These are phyloP conservation scores for Graptemys geographica DNA, from an alignment of 2,797 vertebrate genomes.

Conservation along the genomic window DNA sequence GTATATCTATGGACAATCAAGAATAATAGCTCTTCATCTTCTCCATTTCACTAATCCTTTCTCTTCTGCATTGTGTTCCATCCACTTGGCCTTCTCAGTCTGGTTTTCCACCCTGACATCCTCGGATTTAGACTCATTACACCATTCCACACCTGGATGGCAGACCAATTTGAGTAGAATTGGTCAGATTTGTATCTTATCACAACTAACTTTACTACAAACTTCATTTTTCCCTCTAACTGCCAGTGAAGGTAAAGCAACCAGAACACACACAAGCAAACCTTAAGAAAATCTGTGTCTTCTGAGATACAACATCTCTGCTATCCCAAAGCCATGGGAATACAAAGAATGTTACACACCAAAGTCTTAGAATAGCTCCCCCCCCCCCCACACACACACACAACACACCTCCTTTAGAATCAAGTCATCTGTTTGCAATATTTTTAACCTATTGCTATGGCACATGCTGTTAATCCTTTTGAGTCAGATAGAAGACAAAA, in stretches of 20 bases:
- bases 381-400: neutral
- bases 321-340: neutral
- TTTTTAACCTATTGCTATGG: neutral
- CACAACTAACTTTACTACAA: neutral
- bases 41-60: neutral
- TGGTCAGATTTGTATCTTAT: neutral
- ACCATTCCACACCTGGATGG: neutral
- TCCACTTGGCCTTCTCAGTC: neutral
- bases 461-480: neutral
- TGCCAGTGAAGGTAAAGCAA: neutral
- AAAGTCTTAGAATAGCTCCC: neutral
- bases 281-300: neutral
- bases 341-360: fast-evolving
- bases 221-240: neutral
- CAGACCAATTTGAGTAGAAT: neutral
- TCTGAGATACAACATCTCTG: neutral
- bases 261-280: neutral
- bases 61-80: neutral
- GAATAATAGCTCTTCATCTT: neutral
- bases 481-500: neutral
- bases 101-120: neutral
- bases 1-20: neutral
- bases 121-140: neutral
- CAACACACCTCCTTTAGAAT: neutral
- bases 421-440: neutral